Base-by-base conservation (phyloP, 1,140 invertebrate species). In the Drosophila carrolli region DNA sequence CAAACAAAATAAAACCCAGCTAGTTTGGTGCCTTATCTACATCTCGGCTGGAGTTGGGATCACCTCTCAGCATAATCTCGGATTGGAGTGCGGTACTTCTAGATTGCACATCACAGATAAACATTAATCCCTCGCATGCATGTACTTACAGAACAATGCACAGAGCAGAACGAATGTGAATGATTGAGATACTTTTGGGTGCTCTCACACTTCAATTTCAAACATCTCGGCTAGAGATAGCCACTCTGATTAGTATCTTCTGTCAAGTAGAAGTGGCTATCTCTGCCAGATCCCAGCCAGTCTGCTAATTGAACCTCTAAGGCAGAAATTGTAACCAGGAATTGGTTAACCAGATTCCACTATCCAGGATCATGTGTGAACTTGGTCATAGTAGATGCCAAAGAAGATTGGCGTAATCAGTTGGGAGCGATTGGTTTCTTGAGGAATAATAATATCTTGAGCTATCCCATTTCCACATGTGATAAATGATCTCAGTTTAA, bases 271-370 rank as follows among this genome's bases (percentile, higher is more conserved):
- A 53, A 37, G 40, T 53, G 51, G 35, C 54, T 58, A 75, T 53
- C 40, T 50, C 5, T 32, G 14, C 9, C 43, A 48, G 37, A 57
- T 67, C 66, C 65, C 44, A 46, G 47, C 55, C 59, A 58, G 32
- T 14, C 53, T 40, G 43, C 47, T 61, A 65, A 56, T 75, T 54
- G 60, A 44, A 10, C 19, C 29, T 13, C 14, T 29, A 23, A 83
- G 61, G 76, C 67, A 60, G 66, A 62, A 53, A 54, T 63, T 47
- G 57, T 60, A 43, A 48, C 78, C 61, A 55, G 47, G 23, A 84
- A 72, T 88, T 78, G 75, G 78, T 78, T 68, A 81, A 81, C 65
- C 82, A 75, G 82, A 85, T 76, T 75, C 43, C 38, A 16, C 47
- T 82, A 88, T 86, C 81, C 51, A 3, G 27, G 14, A 86, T 78